Base-by-base conservation (phyloP, 2,113 vertebrate genomes). In the Toxostoma redivivum region DNA sequence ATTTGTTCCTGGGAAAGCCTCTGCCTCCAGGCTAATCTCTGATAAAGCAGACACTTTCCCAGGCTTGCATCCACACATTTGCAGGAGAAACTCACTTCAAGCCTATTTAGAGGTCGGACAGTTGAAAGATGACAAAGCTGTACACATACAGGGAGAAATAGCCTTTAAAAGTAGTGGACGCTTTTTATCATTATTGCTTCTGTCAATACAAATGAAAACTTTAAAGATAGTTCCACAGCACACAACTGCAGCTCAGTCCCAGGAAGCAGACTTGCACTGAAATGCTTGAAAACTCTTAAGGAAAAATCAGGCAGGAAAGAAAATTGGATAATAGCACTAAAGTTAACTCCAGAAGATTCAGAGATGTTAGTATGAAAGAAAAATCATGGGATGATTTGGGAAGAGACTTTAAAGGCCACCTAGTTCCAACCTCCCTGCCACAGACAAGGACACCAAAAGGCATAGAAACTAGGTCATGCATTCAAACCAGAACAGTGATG, bases 401-500 rank as follows among this genome's bases (percentile, higher is more conserved):
- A 80, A 80, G 25, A 9, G 17, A 18, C 25, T 25, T 71, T 22
- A 18, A 31, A 57, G 40, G 25, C 13, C 25, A 12, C 11, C 9
- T 38, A 25, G 1, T 42, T 42, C 48, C 21, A 64, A 22, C 17
- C 19, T 62, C 48, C 48, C 35, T 71, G 17, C 35, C 66, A 71
- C 3, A 1, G 7, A 25, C 7, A 48, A 54, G 11, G 30, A 42
- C 25, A 35, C 25, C 13, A 48, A 35, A 40, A 56, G 35, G 31
- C 16, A 2, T 1, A 47, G 35, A 40, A 84, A 72, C 3, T 9
- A n/a, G 8, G 1, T 31, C 2, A 13, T 22, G 47, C 11, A 15
- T 50, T 88, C 15, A 21, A 40, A 72, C 19, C 28, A 60, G 33
- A 42, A 22, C 3, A 40, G 19, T 15, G 30, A 16, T 2, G 31